Conservation (phyloP, 2,797 vertebrate genomes). For the Uromys caudimaculatus region DNA sequence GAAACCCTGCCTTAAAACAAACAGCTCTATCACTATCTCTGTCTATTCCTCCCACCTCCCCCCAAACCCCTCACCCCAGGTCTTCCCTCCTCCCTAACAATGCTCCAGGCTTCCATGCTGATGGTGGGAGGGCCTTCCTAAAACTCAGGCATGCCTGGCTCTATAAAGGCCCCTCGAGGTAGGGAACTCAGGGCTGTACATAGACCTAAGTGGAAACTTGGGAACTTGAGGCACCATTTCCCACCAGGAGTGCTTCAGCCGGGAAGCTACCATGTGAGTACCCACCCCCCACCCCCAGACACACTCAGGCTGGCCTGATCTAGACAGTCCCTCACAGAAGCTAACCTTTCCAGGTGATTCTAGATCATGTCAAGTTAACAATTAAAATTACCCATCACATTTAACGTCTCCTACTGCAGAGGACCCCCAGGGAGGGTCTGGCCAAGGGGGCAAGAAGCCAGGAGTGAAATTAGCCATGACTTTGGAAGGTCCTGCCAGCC, state of each 20-base stretch:
- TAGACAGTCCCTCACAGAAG: neutral
- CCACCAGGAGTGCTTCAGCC: neutral
- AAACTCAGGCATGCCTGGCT: accelerated
- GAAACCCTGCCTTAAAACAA: neutral
- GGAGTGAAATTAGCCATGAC: neutral
- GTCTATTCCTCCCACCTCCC: no score
- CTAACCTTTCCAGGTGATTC: neutral
- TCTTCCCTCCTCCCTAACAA: neutral
- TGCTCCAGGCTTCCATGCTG: neutral
- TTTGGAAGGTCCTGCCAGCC: neutral
- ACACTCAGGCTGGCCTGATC: neutral
- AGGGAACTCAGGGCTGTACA: neutral
- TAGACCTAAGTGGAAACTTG: neutral
- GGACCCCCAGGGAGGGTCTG: neutral
- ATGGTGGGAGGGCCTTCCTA: neutral
- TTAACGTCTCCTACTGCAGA: neutral
- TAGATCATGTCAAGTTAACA: neutral
- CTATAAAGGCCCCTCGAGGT: neutral
- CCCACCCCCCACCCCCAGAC: neutral
- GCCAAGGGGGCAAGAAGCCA: neutral
- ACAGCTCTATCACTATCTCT: neutral
- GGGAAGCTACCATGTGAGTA: neutral
- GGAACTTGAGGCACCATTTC: accelerated
- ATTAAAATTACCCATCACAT: neutral
- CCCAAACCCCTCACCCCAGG: no score